phyloP scores from a whole-genome alignment of 2,888 invertebrate genomes.

The Drosophila hawaiiensis region DNA sequence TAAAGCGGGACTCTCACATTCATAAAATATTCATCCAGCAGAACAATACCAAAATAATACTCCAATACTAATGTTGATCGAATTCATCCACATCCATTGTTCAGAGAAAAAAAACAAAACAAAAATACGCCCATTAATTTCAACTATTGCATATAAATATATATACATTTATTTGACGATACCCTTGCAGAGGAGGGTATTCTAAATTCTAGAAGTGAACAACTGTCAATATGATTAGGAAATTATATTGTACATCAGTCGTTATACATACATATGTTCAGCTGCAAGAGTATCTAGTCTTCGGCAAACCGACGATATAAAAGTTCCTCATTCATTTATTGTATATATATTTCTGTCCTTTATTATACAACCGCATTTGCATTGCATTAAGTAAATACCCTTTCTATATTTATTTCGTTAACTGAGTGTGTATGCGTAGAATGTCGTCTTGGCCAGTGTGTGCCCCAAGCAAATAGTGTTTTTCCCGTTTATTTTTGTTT shows the following conservation, averaged over 20 bases:
- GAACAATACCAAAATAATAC: constrained; percentile 3
- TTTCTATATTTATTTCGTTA: background rate
- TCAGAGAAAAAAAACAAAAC: background rate
- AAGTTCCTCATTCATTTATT: background rate
- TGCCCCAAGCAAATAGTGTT: background rate
- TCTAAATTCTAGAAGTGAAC: background rate
- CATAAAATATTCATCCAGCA: background rate
- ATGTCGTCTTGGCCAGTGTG: constrained; percentile 23
- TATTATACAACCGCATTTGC: constrained; percentile 7
- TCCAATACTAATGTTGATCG: constrained; percentile 19
- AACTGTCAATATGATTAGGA: background rate
- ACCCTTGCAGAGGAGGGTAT: background rate
- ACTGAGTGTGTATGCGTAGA: constrained; percentile 9
- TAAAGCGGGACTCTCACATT: background rate
- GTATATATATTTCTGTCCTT: background rate
- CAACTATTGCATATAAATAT: constrained; percentile 5
- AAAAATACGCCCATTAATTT: constrained; percentile 45
- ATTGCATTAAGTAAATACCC: background rate
- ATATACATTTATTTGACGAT: constrained; percentile 8
- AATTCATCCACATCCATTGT: constrained; percentile 9
- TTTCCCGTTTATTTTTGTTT: background rate
- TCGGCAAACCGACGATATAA: background rate
- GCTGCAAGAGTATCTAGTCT: background rate
- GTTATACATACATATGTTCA: background rate
- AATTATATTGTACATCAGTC: background rate